Evolutionary conservation across 23 tunicate species (phyloP).

Genomic region (Ascidia mentula): DNA sequence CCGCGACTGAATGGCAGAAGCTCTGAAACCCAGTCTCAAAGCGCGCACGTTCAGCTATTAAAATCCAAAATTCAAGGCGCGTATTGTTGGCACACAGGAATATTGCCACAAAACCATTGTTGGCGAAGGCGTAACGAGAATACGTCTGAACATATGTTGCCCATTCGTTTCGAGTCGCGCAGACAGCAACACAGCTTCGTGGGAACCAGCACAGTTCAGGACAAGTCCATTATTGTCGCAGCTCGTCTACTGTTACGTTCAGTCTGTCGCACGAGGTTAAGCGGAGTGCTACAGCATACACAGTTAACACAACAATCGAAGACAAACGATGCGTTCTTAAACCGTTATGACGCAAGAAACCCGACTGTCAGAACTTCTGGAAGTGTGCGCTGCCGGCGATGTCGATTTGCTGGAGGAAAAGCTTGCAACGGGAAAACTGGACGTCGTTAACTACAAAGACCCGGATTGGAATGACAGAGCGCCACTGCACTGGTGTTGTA

Average conservation of each 20-base stretch:
- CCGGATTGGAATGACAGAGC: constrained; percentile 90
- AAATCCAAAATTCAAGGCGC: too few relatives aligned
- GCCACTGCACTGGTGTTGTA: constrained; percentile 90
- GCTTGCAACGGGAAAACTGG: constrained; percentile 48
- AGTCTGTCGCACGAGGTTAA: not conserved
- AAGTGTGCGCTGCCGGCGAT: constrained; percentile 80
- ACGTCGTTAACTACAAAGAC: constrained; percentile 72
- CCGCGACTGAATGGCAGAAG: not conserved
- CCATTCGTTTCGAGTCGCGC: too few relatives aligned
- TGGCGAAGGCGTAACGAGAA: too few relatives aligned
- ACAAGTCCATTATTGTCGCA: not conserved
- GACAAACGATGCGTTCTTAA: not conserved
- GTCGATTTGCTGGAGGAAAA: constrained; percentile 69
- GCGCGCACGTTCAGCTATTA: not conserved
- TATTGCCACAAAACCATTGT: not conserved
- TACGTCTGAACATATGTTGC: too few relatives aligned
- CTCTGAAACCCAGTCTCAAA: not conserved
- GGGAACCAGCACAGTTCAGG: not conserved
- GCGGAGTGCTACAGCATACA: not conserved
- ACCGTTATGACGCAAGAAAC: constrained; percentile 35
- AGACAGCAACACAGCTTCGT: too few relatives aligned
- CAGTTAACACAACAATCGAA: not conserved
- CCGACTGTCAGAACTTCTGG: constrained; percentile 64
- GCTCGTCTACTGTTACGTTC: not conserved
- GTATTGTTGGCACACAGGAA: too few relatives aligned